Base-by-base conservation (phyloP, 23 tunicate species). In the Corella eumyota region DNA sequence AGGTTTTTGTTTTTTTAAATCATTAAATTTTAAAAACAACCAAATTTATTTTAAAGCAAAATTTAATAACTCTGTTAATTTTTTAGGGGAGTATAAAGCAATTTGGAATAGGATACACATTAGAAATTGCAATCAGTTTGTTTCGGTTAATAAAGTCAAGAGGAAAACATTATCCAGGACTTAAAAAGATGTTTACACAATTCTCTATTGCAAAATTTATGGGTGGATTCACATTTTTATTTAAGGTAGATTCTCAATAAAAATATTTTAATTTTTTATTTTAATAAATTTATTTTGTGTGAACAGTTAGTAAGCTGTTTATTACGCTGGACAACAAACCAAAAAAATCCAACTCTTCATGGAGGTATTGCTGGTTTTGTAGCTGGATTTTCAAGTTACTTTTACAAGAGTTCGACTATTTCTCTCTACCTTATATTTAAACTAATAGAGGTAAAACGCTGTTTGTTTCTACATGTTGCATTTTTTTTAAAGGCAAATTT, bases 321-420 rank as follows among this genome's bases (percentile, higher is more conserved):
- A 1, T 66, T 86, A 55, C 61, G 86, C 17, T 77, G 86, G 86
- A 3, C 66, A 7, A 30, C 45, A 37, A 51, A 53, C 32, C 21
- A 45, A 31, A 86, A 86, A 34, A 37, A 25, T 0, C 95, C 87
- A 4, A 33, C 65, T n/a, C 13, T 86, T 21, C 61, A 65, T 75
- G 86, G 95, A 28, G 79, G 62, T 1, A 35, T 65, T 1, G 31
- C 74, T 34, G 95, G 95, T 1, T 48, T 64, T 1, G 48, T 77
- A 9, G 95, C 95, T 32, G 85, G 95, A 19, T 20, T 65, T 26
- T 30, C 79, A 9, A 77, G 65, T 7, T 38, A 21, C 27, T 86
- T 77, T 35, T 71, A 77, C 54, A 58, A 60, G 40, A 86, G 85
- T 60, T 50, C 79, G 22, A 51, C 95, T 0, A 77, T 86, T n/a